Conservation (phyloP, 2,888 invertebrate genomes). For the Campoplex capitator region DNA sequence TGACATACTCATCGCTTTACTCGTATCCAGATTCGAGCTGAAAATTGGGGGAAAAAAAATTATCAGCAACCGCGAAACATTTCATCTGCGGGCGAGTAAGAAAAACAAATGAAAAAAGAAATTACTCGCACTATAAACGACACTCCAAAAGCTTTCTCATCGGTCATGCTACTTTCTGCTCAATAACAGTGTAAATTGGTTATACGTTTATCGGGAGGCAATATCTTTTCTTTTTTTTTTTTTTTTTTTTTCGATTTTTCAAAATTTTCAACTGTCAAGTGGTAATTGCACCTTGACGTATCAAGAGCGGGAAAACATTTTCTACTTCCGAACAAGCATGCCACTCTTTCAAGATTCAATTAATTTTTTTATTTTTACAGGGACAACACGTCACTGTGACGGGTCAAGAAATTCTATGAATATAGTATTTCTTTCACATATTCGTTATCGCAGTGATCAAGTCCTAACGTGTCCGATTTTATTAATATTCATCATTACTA, state of each 20-base stretch:
- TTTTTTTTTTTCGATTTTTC: background rate
- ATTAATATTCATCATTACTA: too few species aligned
- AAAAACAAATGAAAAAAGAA: slow-evolving; percentile 24
- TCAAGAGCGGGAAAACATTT: background rate
- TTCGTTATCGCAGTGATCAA: too few species aligned
- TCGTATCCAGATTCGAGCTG: slow-evolving; percentile 89
- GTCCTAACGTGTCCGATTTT: too few species aligned
- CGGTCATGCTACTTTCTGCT: slow-evolving; percentile 44
- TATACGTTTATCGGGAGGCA: background rate
- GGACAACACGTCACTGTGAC: too few species aligned
- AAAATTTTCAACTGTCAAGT: background rate
- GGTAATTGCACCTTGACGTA: background rate
- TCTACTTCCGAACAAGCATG: background rate
- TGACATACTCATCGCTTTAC: slow-evolving; percentile 92
- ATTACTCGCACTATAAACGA: slow-evolving; percentile 24
- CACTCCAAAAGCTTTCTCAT: slow-evolving; percentile 6
- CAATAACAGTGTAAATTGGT: slow-evolving; percentile 35
- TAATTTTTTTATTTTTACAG: background rate
- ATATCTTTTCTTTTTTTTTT: background rate
- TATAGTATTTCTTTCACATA: too few species aligned
- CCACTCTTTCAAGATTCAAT: background rate
- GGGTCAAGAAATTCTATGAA: too few species aligned
- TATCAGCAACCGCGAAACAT: background rate
- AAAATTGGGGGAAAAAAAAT: slow-evolving; percentile 62
- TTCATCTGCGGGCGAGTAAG: background rate